phyloP scores from a whole-genome alignment of 2,888 invertebrate species.

The Hoplodrina blanda region DNA sequence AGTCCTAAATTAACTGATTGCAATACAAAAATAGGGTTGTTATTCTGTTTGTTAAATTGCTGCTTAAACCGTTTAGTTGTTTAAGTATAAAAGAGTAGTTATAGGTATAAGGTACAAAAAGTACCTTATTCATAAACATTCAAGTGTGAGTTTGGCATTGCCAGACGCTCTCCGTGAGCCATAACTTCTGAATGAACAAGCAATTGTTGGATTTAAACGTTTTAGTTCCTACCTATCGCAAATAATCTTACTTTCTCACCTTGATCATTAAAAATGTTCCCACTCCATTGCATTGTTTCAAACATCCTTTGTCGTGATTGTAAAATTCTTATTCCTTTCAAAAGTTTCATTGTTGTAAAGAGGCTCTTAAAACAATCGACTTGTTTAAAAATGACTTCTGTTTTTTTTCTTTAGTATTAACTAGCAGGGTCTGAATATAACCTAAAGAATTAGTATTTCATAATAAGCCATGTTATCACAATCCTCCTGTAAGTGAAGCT shows the following conservation, averaged over 20 bases:
- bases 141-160: no score
- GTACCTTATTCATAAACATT: no score
- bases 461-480: no score
- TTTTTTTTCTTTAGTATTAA: neutral
- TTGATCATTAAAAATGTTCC: slow-evolving; percentile 3
- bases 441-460: no score
- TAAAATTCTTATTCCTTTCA: slow-evolving; percentile 32
- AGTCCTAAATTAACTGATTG: no score
- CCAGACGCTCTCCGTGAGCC: no score
- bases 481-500: no score
- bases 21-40: no score
- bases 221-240: neutral
- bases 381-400: slow-evolving; percentile 7
- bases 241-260: slow-evolving; percentile 11
- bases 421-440: neutral
- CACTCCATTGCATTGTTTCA: slow-evolving; percentile 21
- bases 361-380: slow-evolving; percentile 9
- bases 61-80: no score
- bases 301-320: slow-evolving; percentile 31
- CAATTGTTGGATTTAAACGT: neutral
- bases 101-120: no score
- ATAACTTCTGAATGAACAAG: neutral
- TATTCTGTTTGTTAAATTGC: no score
- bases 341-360: slow-evolving; percentile 23
- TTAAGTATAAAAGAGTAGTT: no score